These are phyloP conservation scores for Callaeas wilsoni DNA, from an alignment of 2,113 vertebrate species.

Conservation along the genomic window DNA sequence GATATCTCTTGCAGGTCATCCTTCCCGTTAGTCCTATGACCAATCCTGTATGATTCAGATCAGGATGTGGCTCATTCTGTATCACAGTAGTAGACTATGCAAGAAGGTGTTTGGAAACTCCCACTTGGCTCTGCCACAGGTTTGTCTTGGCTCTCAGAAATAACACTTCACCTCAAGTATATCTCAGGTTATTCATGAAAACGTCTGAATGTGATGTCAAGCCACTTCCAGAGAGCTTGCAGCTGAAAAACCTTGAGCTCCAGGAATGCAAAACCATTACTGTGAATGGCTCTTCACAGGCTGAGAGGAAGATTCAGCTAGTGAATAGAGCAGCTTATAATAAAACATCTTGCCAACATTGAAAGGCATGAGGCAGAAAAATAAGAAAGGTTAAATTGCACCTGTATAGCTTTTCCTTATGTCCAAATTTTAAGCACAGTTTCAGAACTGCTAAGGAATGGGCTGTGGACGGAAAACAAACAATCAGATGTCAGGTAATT, in stretches of 20 bases:
- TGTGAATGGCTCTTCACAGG: neutral
- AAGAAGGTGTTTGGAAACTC: neutral
- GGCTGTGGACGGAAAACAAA: neutral
- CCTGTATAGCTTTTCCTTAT: neutral
- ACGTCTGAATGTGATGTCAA: neutral
- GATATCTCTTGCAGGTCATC: neutral
- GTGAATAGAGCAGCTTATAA: neutral
- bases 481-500: neutral
- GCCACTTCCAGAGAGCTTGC: neutral
- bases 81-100: neutral
- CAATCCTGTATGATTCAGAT: neutral
- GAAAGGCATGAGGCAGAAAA: neutral
- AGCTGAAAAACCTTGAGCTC: neutral
- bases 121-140: neutral
- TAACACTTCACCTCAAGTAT: neutral
- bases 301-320: neutral
- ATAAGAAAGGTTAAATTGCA: neutral
- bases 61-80: neutral
- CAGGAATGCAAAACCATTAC: neutral
- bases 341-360: neutral
- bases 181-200: neutral
- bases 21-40: neutral
- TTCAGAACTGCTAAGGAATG: neutral
- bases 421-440: neutral
- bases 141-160: neutral